Evolutionary conservation across 2,888 invertebrate genomes (phyloP).

Genomic region (Resseliella maxima): DNA sequence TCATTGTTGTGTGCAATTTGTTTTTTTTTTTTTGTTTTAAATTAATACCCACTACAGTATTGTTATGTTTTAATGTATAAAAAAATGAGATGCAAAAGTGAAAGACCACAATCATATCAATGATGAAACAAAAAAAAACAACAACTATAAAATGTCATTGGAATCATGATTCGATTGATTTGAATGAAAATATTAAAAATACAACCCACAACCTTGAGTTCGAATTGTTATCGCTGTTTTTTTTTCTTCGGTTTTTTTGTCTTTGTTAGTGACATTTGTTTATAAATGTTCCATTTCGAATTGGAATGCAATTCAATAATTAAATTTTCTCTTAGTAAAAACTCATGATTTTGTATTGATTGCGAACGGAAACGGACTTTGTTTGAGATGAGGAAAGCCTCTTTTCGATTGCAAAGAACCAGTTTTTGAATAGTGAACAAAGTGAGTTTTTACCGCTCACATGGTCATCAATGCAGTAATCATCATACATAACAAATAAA

Average conservation of each 20-base stretch:
- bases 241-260: neutral
- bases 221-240: neutral
- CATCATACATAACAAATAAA: conserved; percentile 47
- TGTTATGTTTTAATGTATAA: too few relatives aligned
- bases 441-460: neutral
- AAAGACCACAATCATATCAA: neutral
- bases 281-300: too few relatives aligned
- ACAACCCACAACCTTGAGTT: conserved; percentile 45
- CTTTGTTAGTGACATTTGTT: neutral
- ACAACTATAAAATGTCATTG: neutral
- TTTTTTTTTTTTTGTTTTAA: neutral
- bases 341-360: neutral
- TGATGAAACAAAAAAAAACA: neutral
- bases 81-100: neutral
- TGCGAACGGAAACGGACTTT: conserved; percentile 17
- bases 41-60: too few relatives aligned
- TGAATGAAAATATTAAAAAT: conserved; percentile 18
- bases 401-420: neutral
- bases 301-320: too few relatives aligned
- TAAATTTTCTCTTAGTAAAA: too few relatives aligned
- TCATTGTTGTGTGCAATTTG: neutral
- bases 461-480: conserved; percentile 29
- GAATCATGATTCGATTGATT: neutral
- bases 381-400: neutral
- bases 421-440: neutral